phyloP scores from a whole-genome alignment of 2,888 invertebrate genomes.

The Heliconius sara region DNA sequence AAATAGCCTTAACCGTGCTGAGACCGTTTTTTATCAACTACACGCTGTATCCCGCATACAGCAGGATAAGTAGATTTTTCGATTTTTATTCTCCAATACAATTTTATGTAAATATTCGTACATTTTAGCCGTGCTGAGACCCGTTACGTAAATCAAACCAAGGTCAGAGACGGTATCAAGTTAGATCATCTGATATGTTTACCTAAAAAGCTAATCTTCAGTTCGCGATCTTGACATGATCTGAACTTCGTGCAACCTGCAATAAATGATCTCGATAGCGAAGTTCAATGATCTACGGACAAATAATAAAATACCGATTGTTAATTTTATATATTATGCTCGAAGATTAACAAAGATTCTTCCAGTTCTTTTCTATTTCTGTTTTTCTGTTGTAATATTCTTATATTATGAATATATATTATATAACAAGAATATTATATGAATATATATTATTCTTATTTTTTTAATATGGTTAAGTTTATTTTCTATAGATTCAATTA shows the following conservation, averaged over 20 bases:
- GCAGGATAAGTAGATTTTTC: too few species aligned
- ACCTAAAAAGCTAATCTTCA: constrained; percentile 67
- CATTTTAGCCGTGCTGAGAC: constrained; percentile 41
- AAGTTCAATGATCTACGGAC: constrained; percentile 51
- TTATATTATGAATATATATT: too few species aligned
- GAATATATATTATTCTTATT: background rate
- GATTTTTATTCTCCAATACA: too few species aligned
- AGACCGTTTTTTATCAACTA: background rate
- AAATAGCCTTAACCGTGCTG: constrained; percentile 45
- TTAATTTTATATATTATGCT: constrained; percentile 34
- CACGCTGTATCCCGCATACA: too few species aligned
- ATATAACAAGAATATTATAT: background rate
- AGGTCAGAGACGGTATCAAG: constrained; percentile 50
- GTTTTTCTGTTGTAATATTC: too few species aligned
- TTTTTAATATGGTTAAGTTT: background rate
- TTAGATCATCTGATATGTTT: constrained; percentile 67
- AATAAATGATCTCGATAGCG: constrained; percentile 52
- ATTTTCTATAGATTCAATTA: background rate
- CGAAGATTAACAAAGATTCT: background rate
- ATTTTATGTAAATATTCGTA: constrained; percentile 35
- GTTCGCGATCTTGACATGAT: constrained; percentile 73
- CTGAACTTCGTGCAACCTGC: constrained; percentile 66
- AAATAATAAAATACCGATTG: constrained; percentile 40
- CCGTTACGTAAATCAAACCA: constrained; percentile 53
- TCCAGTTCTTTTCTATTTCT: background rate